These are phyloP conservation scores for Amphipoea lucens DNA, from an alignment of 2,888 invertebrate genomes.

Conservation along the genomic window DNA sequence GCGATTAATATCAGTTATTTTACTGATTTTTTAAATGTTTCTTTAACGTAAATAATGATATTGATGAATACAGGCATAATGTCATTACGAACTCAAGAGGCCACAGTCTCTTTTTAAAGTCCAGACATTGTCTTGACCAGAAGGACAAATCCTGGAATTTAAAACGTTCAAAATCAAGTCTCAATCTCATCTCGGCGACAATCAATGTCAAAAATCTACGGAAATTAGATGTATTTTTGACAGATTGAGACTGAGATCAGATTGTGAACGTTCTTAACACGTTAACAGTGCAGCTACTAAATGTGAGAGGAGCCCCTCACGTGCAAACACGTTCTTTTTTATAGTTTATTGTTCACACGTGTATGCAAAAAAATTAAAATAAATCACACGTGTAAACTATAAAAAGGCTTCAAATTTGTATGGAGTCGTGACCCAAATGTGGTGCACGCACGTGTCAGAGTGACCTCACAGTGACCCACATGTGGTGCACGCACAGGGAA, in stretches of 20 bases:
- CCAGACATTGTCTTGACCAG: neutral
- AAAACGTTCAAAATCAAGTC: neutral
- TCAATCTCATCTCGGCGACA: neutral
- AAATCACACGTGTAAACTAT: too few species aligned
- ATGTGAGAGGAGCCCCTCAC: too few species aligned
- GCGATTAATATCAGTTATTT: neutral
- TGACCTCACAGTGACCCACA: too few species aligned
- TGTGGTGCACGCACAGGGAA: too few species aligned
- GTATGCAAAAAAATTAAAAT: too few species aligned
- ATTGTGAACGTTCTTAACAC: neutral
- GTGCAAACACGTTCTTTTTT: too few species aligned
- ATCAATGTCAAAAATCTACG: neutral
- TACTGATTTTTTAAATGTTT: constrained; percentile 6
- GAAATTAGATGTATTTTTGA: neutral
- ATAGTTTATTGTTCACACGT: too few species aligned
- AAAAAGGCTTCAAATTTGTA: too few species aligned
- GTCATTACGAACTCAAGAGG: neutral
- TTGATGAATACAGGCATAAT: neutral
- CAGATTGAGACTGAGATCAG: neutral
- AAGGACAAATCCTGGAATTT: neutral
- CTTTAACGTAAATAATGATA: neutral
- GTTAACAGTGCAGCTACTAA: too few species aligned
- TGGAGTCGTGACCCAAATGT: too few species aligned
- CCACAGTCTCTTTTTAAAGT: neutral
- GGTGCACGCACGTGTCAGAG: too few species aligned